These are phyloP conservation scores for Barnardius zonarius DNA, from an alignment of 2,113 vertebrate genomes.

Conservation along the genomic window DNA sequence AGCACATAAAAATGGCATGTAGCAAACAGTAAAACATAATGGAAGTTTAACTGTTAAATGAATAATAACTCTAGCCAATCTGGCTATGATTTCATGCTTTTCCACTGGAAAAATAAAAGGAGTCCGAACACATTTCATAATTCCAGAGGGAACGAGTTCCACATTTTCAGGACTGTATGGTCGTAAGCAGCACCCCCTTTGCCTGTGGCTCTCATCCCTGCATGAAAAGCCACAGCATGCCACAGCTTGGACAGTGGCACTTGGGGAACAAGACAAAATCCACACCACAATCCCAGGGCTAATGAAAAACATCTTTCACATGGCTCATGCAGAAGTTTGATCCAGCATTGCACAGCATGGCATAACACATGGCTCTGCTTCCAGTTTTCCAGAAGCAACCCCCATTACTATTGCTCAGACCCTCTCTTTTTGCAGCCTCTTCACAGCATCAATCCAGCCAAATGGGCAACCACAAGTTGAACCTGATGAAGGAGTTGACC, in stretches of 20 bases:
- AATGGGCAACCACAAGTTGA: background rate
- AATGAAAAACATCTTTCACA: background rate
- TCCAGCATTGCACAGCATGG: background rate
- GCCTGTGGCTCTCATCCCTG: background rate
- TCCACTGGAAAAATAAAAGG: slow-evolving; percentile 55
- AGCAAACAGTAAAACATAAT: slow-evolving; percentile 69
- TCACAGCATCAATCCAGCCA: background rate
- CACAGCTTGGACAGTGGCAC: background rate
- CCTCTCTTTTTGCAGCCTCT: background rate
- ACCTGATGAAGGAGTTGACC: background rate
- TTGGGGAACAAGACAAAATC: background rate
- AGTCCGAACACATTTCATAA: slow-evolving; percentile 56
- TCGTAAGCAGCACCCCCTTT: background rate
- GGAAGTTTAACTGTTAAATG: slow-evolving; percentile 64
- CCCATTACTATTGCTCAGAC: background rate
- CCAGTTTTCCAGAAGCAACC: background rate
- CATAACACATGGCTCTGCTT: background rate
- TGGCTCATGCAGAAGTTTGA: background rate
- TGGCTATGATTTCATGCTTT: slow-evolving; percentile 64
- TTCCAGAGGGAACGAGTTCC: slow-evolving; percentile 41
- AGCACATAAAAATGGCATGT: slow-evolving; percentile 61
- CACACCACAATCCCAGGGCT: background rate
- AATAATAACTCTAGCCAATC: slow-evolving; percentile 59
- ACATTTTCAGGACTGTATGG: slow-evolving; percentile 21
- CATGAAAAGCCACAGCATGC: background rate